Percentiles rank a stretch among this genome's conserved stretches.
phyloP scores from a whole-genome alignment of 2,797 vertebrate species.

The Toxotes lorentzi region DNA sequence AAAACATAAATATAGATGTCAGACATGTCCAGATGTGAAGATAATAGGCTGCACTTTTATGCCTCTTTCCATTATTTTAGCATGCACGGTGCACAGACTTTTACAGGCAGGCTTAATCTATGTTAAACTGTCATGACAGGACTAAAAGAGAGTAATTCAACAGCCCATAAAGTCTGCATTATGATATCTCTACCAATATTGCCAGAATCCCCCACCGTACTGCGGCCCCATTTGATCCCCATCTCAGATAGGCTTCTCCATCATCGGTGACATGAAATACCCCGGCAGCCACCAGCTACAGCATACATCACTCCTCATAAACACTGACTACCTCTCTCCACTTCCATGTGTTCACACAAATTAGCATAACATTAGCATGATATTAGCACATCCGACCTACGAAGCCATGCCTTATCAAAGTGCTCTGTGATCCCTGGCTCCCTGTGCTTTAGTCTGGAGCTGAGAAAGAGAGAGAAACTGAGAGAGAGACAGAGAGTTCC shows the following conservation, averaged over 20 bases:
- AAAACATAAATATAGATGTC: not conserved
- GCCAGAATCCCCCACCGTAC: constrained; percentile 35
- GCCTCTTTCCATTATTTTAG: constrained; percentile 34
- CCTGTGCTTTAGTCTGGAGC: constrained; percentile 71
- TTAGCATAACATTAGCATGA: constrained; percentile 83
- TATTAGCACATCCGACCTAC: constrained; percentile 71
- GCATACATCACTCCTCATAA: constrained; percentile 79
- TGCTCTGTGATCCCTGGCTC: constrained; percentile 73
- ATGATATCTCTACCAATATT: constrained; percentile 54
- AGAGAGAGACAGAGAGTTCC: constrained; percentile 48
- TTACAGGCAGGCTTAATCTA: constrained; percentile 44
- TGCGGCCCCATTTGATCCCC: constrained; percentile 57
- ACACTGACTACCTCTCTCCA: constrained; percentile 72
- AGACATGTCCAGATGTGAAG: not conserved
- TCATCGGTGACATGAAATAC: constrained; percentile 76
- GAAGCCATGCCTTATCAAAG: constrained; percentile 78
- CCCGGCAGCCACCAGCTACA: constrained; percentile 62
- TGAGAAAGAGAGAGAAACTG: constrained; percentile 40
- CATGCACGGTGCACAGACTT: not conserved
- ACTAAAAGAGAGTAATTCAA: constrained; percentile 71
- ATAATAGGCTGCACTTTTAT: not conserved
- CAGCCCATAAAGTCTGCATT: constrained; percentile 58
- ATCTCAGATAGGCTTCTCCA: constrained; percentile 74
- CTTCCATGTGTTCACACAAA: constrained; percentile 72
- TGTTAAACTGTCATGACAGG: constrained; percentile 62